These are phyloP conservation scores for Acronicta leporina DNA, from an alignment of 2,888 invertebrate species.

Conservation along the genomic window DNA sequence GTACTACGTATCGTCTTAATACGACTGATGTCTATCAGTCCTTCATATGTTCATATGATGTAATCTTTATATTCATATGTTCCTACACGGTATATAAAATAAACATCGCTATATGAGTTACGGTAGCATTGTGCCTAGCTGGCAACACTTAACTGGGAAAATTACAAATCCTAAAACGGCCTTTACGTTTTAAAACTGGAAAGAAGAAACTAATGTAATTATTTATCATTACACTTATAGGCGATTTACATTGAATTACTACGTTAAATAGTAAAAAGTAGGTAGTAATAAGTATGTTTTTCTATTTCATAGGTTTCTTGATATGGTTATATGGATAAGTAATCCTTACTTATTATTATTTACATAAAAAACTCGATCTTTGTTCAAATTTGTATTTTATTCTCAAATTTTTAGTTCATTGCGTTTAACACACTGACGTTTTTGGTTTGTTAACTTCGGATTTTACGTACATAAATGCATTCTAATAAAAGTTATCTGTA, in stretches of 20 bases:
- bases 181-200: slow-evolving; percentile 46
- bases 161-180: slow-evolving; percentile 50
- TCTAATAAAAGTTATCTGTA: no score
- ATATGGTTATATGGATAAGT: slow-evolving; percentile 58
- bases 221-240: slow-evolving; percentile 42
- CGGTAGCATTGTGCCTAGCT: slow-evolving; percentile 51
- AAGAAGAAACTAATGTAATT: slow-evolving; percentile 40
- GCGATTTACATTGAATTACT: slow-evolving; percentile 52
- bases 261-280: slow-evolving; percentile 54
- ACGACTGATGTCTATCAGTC: slow-evolving; percentile 12
- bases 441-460: slow-evolving; percentile 36
- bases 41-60: no score
- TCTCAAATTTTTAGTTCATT: slow-evolving; percentile 10
- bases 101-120: slow-evolving; percentile 49
- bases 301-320: slow-evolving; percentile 57
- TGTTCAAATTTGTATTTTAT: slow-evolving; percentile 33
- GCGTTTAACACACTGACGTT: background rate
- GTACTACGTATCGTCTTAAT: slow-evolving; percentile 41
- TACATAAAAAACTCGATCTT: slow-evolving; percentile 47
- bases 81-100: slow-evolving; percentile 41
- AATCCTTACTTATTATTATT: slow-evolving; percentile 48
- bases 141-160: slow-evolving; percentile 49
- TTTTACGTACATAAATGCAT: slow-evolving; percentile 21
- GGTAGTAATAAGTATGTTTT: slow-evolving; percentile 34
- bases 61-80: no score